A percentile compares a stretch with the other conserved stretches of the same genome.
Conservation (phyloP, 2,888 invertebrate genomes). For the Drosophila limbata region DNA sequence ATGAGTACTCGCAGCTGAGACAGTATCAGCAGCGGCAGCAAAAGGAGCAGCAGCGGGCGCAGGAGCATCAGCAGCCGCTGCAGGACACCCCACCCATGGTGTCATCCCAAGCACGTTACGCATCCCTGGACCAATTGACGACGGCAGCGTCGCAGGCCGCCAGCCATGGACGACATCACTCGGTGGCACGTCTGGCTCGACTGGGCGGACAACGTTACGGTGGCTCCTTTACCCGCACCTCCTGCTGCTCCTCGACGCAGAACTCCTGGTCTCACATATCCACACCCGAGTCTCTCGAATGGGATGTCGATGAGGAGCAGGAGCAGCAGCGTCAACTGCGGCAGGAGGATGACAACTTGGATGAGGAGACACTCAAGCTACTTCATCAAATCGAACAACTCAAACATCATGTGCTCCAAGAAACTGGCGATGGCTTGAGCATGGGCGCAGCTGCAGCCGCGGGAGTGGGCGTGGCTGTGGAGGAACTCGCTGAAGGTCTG, state of each 20-base stretch:
- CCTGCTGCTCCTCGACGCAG: conserved; percentile 84
- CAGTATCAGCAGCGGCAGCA: conserved; percentile 61
- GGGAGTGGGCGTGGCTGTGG: conserved; percentile 50
- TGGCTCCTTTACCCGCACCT: conserved; percentile 82
- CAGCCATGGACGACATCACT: conserved; percentile 45
- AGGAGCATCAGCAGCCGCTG: conserved; percentile 25
- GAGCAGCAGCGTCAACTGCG: conserved; percentile 83
- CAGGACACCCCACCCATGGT: conserved; percentile 37
- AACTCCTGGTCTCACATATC: conserved; percentile 88
- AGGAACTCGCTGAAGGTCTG: conserved; percentile 58
- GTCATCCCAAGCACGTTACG: conserved; percentile 51
- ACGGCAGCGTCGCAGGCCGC: conserved; percentile 56
- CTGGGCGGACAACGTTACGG: conserved; percentile 63
- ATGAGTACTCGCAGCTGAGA: conserved; percentile 86
- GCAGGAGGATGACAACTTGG: conserved; percentile 86
- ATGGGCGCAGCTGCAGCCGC: conserved; percentile 28
- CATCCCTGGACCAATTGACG: conserved; percentile 70
- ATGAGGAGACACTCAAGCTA: conserved; percentile 88
- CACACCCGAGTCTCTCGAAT: conserved; percentile 89
- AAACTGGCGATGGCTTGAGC: conserved; percentile 87
- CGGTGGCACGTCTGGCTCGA: conserved; percentile 43
- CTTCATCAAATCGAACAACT: conserved; percentile 89
- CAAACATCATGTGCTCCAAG: conserved; percentile 88
- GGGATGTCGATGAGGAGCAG: conserved; percentile 88
- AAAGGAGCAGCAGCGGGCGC: conserved; percentile 33